A percentile compares a stretch with the other conserved stretches of the same genome.
phyloP scores from a whole-genome alignment of 2,113 vertebrate genomes.

The Taurulus bubalis region DNA sequence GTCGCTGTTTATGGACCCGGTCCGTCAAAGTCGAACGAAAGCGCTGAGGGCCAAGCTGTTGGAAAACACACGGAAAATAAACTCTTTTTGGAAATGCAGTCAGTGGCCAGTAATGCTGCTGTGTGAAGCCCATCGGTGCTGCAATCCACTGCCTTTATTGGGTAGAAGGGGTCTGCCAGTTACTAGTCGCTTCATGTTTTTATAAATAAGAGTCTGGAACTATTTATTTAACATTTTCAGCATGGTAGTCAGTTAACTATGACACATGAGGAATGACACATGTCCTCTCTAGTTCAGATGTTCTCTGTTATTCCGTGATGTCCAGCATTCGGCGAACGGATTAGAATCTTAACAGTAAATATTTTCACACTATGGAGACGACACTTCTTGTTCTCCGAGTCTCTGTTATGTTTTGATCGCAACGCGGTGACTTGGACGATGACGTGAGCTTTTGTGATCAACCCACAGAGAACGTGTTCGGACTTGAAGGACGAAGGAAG shows the following conservation, averaged over 20 bases:
- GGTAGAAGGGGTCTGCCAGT: neutral
- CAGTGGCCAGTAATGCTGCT: slow-evolving; percentile 7
- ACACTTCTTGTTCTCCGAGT: slow-evolving; percentile 1
- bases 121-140: neutral
- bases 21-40: slow-evolving; percentile 34
- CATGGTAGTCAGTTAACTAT: neutral
- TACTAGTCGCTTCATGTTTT: neutral
- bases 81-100: slow-evolving; percentile 11
- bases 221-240: neutral
- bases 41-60: neutral
- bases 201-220: neutral
- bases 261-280: neutral
- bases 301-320: neutral
- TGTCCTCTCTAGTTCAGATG: slow-evolving; percentile 11
- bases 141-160: slow-evolving; percentile 11
- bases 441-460: neutral
- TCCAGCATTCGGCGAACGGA: neutral
- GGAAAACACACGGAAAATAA: slow-evolving; percentile 36
- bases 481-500: neutral
- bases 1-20: slow-evolving; percentile 33
- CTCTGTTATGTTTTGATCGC: neutral
- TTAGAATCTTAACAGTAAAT: neutral
- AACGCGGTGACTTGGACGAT: neutral
- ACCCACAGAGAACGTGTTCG: neutral
- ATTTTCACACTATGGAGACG: neutral